These are phyloP conservation scores for Pyrochroa serraticornis DNA, from an alignment of 2,888 invertebrate genomes.

Conservation along the genomic window DNA sequence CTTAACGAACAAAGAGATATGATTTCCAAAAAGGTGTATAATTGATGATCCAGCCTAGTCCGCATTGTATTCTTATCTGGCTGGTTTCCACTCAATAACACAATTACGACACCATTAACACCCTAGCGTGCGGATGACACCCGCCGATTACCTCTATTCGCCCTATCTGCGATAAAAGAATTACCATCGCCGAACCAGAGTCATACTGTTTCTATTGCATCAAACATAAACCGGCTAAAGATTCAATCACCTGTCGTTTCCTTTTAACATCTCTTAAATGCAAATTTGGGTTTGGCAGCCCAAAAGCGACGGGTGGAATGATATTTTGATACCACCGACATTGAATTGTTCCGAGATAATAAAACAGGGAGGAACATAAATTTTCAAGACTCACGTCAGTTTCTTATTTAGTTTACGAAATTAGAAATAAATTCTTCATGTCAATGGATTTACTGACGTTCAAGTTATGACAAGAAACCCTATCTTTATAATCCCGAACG, in stretches of 20 bases:
- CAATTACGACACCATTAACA: constrained; percentile 53
- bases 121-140: constrained; percentile 44
- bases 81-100: constrained; percentile 57
- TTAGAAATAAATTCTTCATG: too few species aligned
- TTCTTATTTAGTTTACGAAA: too few species aligned
- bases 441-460: too few species aligned
- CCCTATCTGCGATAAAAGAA: constrained; percentile 32
- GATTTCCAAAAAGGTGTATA: constrained; percentile 38
- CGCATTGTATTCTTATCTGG: constrained; percentile 51
- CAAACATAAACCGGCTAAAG: constrained; percentile 14
- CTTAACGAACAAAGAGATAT: constrained; percentile 42
- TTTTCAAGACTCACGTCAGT: too few species aligned
- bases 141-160: constrained; percentile 38
- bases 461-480: too few species aligned
- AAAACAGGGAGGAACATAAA: too few species aligned
- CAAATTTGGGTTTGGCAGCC: neutral
- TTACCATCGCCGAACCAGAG: constrained; percentile 18
- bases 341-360: too few species aligned
- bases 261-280: constrained; percentile 6
- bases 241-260: constrained; percentile 9
- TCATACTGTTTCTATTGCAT: constrained; percentile 7
- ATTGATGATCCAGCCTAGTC: constrained; percentile 30
- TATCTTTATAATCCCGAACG: too few species aligned
- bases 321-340: too few species aligned
- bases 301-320: too few species aligned